Conservation (phyloP, 1,140 invertebrate species). For the Laodelphax striatellus region DNA sequence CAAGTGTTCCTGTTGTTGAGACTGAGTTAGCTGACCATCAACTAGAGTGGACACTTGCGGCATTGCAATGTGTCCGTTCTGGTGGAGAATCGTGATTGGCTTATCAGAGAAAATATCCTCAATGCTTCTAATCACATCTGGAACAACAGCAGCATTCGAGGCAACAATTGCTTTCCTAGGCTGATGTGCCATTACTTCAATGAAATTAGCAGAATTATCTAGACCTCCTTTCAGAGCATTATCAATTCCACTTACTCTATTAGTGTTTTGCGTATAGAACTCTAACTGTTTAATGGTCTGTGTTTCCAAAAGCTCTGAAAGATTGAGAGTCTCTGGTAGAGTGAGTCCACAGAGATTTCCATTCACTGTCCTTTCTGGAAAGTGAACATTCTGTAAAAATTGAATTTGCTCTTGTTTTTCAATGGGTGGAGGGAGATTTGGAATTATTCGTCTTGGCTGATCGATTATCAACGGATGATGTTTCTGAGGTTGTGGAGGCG, state of each 20-base stretch:
- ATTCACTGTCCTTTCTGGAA: constrained; percentile 30
- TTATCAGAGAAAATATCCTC: constrained; percentile 28
- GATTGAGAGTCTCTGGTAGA: constrained; percentile 28
- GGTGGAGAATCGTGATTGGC: constrained; percentile 28
- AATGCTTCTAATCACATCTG: constrained; percentile 4
- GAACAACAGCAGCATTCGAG: constrained; percentile 7
- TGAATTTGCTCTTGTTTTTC: constrained; percentile 34
- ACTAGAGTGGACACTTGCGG: constrained; percentile 32
- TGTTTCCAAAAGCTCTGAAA: constrained; percentile 30
- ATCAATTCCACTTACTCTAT: constrained; percentile 29
- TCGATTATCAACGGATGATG: constrained; percentile 2
- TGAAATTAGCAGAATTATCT: constrained; percentile 23
- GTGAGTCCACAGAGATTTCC: no score
- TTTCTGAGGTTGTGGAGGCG: not conserved
- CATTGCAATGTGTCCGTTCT: constrained; percentile 31
- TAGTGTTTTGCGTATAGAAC: constrained; percentile 32
- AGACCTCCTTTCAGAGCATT: constrained; percentile 5
- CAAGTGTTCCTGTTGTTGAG: not conserved
- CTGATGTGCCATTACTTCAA: constrained; percentile 26
- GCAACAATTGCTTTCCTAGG: constrained; percentile 22
- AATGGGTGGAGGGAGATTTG: constrained; percentile 15
- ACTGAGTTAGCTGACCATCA: constrained; percentile 28
- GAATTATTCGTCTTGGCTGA: constrained; percentile 4
- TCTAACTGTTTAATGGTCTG: constrained; percentile 23
- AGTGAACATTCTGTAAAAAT: constrained; percentile 41